Base-by-base conservation (phyloP, 2,888 invertebrate genomes). In the Ceraclea dissimilis region DNA sequence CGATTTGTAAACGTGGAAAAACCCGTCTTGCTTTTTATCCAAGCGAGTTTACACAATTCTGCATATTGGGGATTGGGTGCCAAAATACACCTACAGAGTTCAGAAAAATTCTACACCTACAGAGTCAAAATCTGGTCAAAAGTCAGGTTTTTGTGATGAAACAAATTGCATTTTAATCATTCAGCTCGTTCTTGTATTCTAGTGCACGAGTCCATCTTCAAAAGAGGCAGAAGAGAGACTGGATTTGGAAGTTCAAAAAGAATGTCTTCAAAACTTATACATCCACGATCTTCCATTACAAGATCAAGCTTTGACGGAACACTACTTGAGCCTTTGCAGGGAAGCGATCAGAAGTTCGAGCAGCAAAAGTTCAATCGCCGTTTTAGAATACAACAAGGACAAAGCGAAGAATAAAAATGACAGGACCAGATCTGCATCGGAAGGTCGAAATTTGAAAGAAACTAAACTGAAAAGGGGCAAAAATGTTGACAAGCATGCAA, bases 291-390 rank as follows among this genome's bases (percentile, higher is more conserved):
- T 56, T 2, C 26, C 33, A 1, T 33, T 26, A 18, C 54, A 56
- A 17, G 53, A 49, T 19, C 48, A 53, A 2, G 26, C 49, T 0
- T 26, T 60, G 11, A 55, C 57, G 5, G 61, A 60, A 17, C 56
- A 56, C 10, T 62, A 62, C 31, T 20, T 62, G 39, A 58, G 60
- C 31, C 47, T 62, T 20, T 62, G 61, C 33, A 52, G 56, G 20
- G 60, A 62, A 20, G 60, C 60, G 1, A 62, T 62, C 11, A 51
- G 51, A 46, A 57, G 58, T 26, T 60, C 61, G 2, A 58, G 59
- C 49, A 52, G 54, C 2, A 62, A 56, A 34, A 26, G 52, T 13
- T 58, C 58, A 1, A 54, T 56, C 18, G 58, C 58, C 10, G 60
- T 57, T 18, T 17, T 58, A 19, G 59, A 62, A 49, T 57, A 59